Evolutionary conservation across 2,113 vertebrate genomes (phyloP), one percentile per base, ranked within the genome.

Genomic region (Caloenas nicobarica): DNA sequence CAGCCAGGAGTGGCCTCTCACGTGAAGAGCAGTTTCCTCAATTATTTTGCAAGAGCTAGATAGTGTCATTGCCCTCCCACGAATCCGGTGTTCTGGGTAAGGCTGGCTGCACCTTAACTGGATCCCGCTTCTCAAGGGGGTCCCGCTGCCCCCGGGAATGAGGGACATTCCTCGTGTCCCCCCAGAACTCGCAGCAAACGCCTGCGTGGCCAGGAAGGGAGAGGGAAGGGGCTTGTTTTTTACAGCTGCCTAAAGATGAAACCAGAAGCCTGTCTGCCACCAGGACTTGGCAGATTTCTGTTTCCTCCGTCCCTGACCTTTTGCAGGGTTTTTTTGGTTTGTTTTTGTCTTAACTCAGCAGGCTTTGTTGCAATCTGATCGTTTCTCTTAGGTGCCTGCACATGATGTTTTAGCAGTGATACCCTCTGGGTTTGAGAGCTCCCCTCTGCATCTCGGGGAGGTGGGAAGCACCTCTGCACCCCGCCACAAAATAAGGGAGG

Each of bases 81-180:
- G 56, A n/a, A 65, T 54, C 90, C 15, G 2, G 68, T 13, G 57
- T 36, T 48, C 78, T 50, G 89, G 70, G 40, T 19, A 56, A 53
- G 89, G 56, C 65, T 68, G 81, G 91, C 51, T 69, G 81, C 94
- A 76, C 89, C 91, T 96, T 28, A 17, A 53, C 42, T 62, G 78
- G 73, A 69, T 91, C 73, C 87, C 66, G 33, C 42, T 58, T 58
- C 64, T 33, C 25, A 8, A 2, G 16, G 42, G 83, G 50, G 6
- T 91, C 95, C 84, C 28, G 60, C 87, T 88, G 93, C 10, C 11
- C 0, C 60, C 8, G 16, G 56, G 34, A 69, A 62, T 33, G 89
- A n/a, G 91, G 69, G 36, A 21, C 38, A 61, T 12, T 38, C 65
- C 24, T 9, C 0, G 1, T 10, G 60, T 71, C 81, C 81, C 73